These are phyloP conservation scores for Lycaena phlaeas DNA, from an alignment of 2,888 invertebrate species.

Conservation along the genomic window DNA sequence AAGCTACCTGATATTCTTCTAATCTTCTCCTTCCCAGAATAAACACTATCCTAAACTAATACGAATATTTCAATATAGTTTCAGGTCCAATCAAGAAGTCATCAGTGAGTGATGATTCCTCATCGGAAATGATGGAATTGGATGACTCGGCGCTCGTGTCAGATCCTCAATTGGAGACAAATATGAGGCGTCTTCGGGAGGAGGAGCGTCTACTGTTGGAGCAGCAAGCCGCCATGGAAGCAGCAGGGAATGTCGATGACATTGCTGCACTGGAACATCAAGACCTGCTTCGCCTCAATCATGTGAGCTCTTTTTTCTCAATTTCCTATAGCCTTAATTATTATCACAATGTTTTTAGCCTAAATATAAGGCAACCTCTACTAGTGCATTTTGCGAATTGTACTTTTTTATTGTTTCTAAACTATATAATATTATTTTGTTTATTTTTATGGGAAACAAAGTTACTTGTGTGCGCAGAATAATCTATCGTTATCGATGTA, in stretches of 20 bases:
- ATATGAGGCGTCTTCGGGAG: slow-evolving; percentile 69
- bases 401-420: not conserved
- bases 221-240: slow-evolving; percentile 81
- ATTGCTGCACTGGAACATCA: slow-evolving; percentile 52
- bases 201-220: slow-evolving; percentile 82
- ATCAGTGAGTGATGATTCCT: slow-evolving; percentile 85
- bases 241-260: slow-evolving; percentile 52
- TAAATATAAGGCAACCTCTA: not conserved
- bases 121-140: slow-evolving; percentile 93
- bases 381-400: not conserved
- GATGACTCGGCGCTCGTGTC: slow-evolving; percentile 87
- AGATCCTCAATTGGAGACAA: slow-evolving; percentile 48
- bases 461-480: too few relatives aligned
- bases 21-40: not conserved
- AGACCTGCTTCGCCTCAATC: slow-evolving; percentile 52
- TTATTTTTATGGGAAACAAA: too few relatives aligned
- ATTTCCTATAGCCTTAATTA: too few relatives aligned
- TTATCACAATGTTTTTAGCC: too few relatives aligned
- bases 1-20: too few relatives aligned
- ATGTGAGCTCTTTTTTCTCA: slow-evolving; percentile 29
- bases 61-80: slow-evolving; percentile 40
- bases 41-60: not conserved
- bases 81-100: slow-evolving; percentile 93
- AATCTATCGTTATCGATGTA: too few relatives aligned
- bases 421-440: too few relatives aligned